phyloP scores from a whole-genome alignment of 2,113 vertebrate genomes.

The Empidonax alnorum region DNA sequence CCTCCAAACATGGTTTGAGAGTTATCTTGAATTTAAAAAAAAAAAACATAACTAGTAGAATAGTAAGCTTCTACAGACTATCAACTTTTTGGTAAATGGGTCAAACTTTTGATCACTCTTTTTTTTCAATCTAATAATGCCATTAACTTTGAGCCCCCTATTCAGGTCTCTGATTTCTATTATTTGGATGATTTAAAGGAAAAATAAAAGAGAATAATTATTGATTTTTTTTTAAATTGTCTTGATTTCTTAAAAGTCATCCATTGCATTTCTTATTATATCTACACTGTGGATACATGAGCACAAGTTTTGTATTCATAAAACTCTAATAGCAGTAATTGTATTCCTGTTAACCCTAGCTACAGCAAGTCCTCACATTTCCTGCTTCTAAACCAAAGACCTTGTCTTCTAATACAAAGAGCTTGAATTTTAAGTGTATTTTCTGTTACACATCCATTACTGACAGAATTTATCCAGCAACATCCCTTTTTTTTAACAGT shows the following conservation, averaged over 20 bases:
- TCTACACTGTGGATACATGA: neutral
- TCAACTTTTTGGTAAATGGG: neutral
- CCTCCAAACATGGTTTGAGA: neutral
- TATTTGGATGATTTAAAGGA: neutral
- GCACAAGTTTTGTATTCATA: conserved; percentile 4
- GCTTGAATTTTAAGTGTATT: conserved; percentile 41
- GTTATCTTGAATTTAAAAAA: neutral
- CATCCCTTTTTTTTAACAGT: neutral
- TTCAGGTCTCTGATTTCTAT: conserved; percentile 20
- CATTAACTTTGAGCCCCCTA: conserved; percentile 17
- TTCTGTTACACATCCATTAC: conserved; percentile 38
- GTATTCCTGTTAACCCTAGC: conserved; percentile 6
- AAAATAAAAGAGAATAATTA: conserved; percentile 40
- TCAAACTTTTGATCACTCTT: conserved; percentile 7
- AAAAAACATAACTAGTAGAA: neutral
- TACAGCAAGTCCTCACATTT: neutral
- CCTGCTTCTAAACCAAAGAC: neutral
- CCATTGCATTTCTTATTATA: neutral
- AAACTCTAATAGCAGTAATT: conserved; percentile 13
- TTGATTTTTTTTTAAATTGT: neutral
- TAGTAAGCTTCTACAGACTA: neutral
- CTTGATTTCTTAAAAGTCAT: neutral
- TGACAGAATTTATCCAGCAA: conserved; percentile 34
- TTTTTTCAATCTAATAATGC: neutral
- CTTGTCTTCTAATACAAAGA: conserved; percentile 14